Evolutionary conservation across 2,888 invertebrate species (phyloP), one percentile per base, ranked within the genome.

Genomic region (Blera fallax): DNA sequence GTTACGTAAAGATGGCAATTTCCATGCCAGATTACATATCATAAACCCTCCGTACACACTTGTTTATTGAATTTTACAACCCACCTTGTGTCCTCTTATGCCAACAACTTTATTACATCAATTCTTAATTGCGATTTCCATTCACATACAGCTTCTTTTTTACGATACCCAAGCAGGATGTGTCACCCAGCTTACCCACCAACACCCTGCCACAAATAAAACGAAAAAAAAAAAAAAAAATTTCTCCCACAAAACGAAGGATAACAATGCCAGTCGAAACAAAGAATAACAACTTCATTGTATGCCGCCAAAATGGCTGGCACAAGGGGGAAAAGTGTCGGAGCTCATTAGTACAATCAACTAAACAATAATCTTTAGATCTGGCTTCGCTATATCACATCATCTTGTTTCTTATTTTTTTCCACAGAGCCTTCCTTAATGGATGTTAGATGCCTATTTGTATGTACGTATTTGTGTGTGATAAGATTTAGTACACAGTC

Each of bases 311-410:
- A 72, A 76, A 81, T 72, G 85, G 81, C 81, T 85, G 60, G 81
- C 54, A 34, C 24, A 65, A 70, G 58, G 58, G 58, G 58, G 64
- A 43, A 82, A 72, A 81, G 81, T 85, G 85, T 81, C 76, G 72
- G 54, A 81, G 65, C 77, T 85, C 85, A 81, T 85, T 85, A 85
- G 81, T 76, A 72, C 54, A 85, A 72, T 81, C 81, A 81, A 70
- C 84, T 76, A 74, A 84, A 73, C 85, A 85, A 76, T 85, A 85
- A 85, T 85, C 81, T 80, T 65, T 56, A 80, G 80, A 85, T 80
- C 65, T 81, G 54, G 45, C 60, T 76, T 40, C 27, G 70, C 70
- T 65, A 32, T 34, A 72, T 24, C 48, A 65, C 74, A 65, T 65
- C 40, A 69, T 40, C 43, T 82, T 50, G 32, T 58, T 50, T 18